Conservation (phyloP, 2,888 invertebrate species). For the Protodeltote pygarga region DNA sequence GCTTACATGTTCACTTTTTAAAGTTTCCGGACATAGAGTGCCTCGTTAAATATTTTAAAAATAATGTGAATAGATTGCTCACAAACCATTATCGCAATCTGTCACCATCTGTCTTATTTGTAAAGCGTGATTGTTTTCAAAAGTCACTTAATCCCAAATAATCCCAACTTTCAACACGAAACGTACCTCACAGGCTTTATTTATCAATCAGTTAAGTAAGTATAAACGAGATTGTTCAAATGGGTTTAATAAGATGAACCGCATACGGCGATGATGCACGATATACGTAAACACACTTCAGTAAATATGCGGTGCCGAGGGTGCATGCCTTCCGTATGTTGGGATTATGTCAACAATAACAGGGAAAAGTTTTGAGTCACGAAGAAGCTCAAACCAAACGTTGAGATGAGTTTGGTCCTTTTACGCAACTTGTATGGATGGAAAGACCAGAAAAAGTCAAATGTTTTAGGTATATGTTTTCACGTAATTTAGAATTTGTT, state of each 20-base stretch:
- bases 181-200: constrained; percentile 31
- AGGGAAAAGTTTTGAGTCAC: too few relatives aligned
- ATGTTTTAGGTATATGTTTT: too few relatives aligned
- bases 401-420: too few relatives aligned
- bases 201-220: constrained; percentile 27
- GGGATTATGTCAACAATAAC: constrained; percentile 25
- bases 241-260: constrained; percentile 49
- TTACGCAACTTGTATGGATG: too few relatives aligned
- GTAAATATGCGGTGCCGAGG: constrained; percentile 34
- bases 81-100: constrained; percentile 20
- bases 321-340: constrained; percentile 13
- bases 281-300: constrained; percentile 59
- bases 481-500: too few relatives aligned
- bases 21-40: constrained; percentile 2
- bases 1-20: too few relatives aligned
- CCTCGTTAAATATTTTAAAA: constrained; percentile 2
- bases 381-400: too few relatives aligned
- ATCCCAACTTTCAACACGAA: constrained; percentile 24
- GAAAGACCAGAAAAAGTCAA: too few relatives aligned
- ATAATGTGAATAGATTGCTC: constrained; percentile 21
- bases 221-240: constrained; percentile 45
- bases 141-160: constrained; percentile 18
- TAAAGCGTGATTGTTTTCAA: constrained; percentile 21
- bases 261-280: constrained; percentile 46
- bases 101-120: constrained; percentile 10